Evolutionary conservation across 2,888 invertebrate species (phyloP).

Genomic region (Encarsia formosa): DNA sequence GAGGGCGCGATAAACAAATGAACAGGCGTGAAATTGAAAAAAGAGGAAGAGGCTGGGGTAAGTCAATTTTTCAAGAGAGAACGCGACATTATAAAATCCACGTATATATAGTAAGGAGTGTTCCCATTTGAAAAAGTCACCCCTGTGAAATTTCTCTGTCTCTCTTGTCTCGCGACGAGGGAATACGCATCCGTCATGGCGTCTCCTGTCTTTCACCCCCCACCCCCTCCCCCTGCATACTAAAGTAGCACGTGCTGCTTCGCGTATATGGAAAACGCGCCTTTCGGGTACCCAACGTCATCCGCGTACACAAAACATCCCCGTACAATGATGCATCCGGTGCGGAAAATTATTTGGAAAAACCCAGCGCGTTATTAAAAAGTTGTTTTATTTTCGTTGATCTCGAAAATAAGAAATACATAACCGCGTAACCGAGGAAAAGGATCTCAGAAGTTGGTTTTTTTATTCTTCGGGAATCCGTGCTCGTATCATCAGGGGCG

Average conservation of each 20-base stretch:
- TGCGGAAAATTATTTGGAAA: slow-evolving; percentile 24
- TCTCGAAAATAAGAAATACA: too few relatives aligned
- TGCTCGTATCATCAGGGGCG: too few relatives aligned
- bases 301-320: neutral
- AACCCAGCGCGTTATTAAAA: slow-evolving; percentile 15
- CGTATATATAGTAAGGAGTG: neutral
- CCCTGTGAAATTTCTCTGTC: slow-evolving; percentile 10
- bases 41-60: neutral
- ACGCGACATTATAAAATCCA: slow-evolving; percentile 18
- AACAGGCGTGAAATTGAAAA: slow-evolving; percentile 11
- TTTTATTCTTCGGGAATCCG: too few relatives aligned
- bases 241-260: neutral
- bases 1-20: neutral
- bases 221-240: neutral
- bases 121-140: slow-evolving; percentile 19
- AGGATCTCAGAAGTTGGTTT: too few relatives aligned
- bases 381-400: slow-evolving; percentile 10
- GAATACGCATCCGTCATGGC: slow-evolving; percentile 39
- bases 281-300: neutral
- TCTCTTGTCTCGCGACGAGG: slow-evolving; percentile 5
- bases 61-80: slow-evolving; percentile 19
- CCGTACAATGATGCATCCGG: slow-evolving; percentile 7
- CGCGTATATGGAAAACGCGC: slow-evolving; percentile 2
- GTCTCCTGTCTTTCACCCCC: slow-evolving; percentile 30
- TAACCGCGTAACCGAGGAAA: too few relatives aligned